A percentile compares a stretch with the other conserved stretches of the same genome.
Conservation (phyloP, 1,140 invertebrate species). For the Belonocnema kinseyi region DNA sequence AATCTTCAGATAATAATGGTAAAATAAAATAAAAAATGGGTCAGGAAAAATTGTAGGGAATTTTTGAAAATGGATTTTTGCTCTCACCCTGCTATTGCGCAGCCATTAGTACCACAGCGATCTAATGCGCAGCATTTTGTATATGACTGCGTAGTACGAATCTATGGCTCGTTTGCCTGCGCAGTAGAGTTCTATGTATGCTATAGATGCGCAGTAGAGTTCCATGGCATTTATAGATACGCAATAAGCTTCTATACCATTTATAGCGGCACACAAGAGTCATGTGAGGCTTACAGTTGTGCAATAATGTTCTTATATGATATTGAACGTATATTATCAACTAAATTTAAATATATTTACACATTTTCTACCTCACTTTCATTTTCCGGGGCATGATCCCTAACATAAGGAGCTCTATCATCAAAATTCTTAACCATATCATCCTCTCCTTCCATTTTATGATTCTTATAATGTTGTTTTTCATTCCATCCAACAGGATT, state of each 20-base stretch:
- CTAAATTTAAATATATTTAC: too few species aligned
- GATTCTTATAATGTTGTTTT: constrained; percentile 18
- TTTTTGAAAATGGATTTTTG: too few species aligned
- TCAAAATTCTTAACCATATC: constrained; percentile 37
- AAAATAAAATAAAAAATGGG: too few species aligned
- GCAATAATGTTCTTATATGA: constrained; percentile 22
- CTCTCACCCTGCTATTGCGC: too few species aligned
- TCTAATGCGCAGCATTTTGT: too few species aligned
- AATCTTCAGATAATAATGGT: too few species aligned
- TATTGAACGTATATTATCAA: too few species aligned
- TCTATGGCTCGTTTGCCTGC: not conserved
- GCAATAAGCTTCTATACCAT: not conserved
- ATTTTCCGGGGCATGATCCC: constrained; percentile 62
- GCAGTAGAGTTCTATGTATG: not conserved
- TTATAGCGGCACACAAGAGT: not conserved
- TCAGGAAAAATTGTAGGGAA: too few species aligned
- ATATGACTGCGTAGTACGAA: too few species aligned
- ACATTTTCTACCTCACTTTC: constrained; percentile 33
- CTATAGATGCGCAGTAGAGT: not conserved
- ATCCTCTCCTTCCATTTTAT: constrained; percentile 47
- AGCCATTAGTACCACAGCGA: too few species aligned
- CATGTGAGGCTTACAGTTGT: not conserved
- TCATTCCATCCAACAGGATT: constrained; percentile 28
- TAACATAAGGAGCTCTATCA: constrained; percentile 48
- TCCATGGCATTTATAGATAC: not conserved